These are phyloP conservation scores for Aleiodes sp. DNA, from an alignment of 1,140 invertebrate genomes.

Conservation along the genomic window DNA sequence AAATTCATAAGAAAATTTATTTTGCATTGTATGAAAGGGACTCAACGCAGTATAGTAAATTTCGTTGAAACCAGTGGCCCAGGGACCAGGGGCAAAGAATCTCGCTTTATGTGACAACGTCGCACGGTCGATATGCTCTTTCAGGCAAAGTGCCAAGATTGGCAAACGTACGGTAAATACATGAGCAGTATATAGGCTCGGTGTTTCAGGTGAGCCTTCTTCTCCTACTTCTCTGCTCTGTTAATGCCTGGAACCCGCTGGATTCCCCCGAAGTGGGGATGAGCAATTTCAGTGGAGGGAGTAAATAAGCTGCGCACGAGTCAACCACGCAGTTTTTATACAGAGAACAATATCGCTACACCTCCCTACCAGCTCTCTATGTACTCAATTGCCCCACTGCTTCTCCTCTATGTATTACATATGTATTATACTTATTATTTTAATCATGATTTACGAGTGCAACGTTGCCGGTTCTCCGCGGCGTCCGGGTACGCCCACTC, in stretches of 20 bases:
- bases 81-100: constrained; percentile 47
- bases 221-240: constrained; percentile 26
- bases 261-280: constrained; percentile 49
- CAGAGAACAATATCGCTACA: constrained; percentile 47
- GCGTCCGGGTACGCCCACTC: constrained; percentile 55
- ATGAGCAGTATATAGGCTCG: constrained; percentile 48
- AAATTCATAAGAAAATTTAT: constrained; percentile 35
- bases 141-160: constrained; percentile 68
- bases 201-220: constrained; percentile 55
- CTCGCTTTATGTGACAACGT: constrained; percentile 59
- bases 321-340: constrained; percentile 33
- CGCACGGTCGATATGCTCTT: constrained; percentile 67
- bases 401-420: constrained; percentile 52
- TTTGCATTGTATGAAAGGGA: constrained; percentile 54
- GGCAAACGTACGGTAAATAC: constrained; percentile 56
- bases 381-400: constrained; percentile 39
- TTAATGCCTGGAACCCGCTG: constrained; percentile 47
- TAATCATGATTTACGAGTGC: constrained; percentile 64
- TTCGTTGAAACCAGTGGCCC: constrained; percentile 51
- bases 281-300: constrained; percentile 43
- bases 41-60: constrained; percentile 46
- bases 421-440: constrained; percentile 66
- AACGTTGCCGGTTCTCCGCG: constrained; percentile 55
- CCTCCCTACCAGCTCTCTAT: constrained; percentile 43
- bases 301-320: constrained; percentile 59